phyloP scores from a whole-genome alignment of 2,113 vertebrate genomes.

The Hippocampus abdominalis region DNA sequence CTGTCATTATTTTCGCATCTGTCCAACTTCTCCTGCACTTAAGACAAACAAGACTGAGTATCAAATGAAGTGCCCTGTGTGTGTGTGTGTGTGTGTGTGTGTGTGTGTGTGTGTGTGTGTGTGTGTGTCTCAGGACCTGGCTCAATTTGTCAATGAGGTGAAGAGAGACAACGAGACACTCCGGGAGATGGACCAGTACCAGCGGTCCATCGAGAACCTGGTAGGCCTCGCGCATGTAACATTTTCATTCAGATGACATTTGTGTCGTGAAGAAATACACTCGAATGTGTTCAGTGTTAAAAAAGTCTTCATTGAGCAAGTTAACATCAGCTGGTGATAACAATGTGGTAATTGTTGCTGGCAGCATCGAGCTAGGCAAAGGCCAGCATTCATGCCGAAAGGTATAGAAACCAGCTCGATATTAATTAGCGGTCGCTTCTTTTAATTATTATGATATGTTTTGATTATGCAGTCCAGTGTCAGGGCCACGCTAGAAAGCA shows the following conservation, averaged over 20 bases:
- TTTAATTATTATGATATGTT: neutral
- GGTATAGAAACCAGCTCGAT: neutral
- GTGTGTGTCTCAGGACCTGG: constrained; percentile 80
- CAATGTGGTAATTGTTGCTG: neutral
- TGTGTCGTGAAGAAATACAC: neutral
- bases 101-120: neutral
- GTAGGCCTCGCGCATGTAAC: constrained; percentile 55
- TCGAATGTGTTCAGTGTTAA: neutral
- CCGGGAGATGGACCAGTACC: constrained; percentile 91
- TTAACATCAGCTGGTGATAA: neutral
- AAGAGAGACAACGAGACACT: constrained; percentile 94
- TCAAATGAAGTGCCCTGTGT: neutral
- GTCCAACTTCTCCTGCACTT: neutral
- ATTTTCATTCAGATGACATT: neutral
- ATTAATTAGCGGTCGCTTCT: neutral
- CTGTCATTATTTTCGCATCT: neutral
- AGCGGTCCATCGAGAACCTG: constrained; percentile 92
- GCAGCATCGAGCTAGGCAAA: neutral
- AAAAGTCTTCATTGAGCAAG: neutral
- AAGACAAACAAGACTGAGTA: neutral
- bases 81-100: no score
- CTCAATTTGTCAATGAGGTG: constrained; percentile 94
- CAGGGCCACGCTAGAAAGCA: neutral
- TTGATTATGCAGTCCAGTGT: neutral
- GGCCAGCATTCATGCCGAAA: neutral